A percentile compares a stretch with the other conserved stretches of the same genome.
phyloP scores from a whole-genome alignment of 2,797 vertebrate species.

The Clarias fuscus region DNA sequence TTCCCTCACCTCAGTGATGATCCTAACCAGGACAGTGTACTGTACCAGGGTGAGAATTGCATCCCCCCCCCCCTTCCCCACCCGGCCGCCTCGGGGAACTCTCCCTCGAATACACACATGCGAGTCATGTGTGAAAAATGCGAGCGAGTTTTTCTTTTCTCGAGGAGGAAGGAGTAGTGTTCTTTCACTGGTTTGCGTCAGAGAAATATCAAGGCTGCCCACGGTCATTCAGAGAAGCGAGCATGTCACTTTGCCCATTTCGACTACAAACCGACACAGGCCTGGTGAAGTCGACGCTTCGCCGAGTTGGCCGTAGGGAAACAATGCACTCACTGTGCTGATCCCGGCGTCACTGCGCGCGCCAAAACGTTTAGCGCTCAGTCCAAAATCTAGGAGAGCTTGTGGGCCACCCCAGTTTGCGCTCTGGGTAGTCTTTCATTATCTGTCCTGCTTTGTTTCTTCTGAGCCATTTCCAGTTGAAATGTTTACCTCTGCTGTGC shows the following conservation, averaged over 20 bases:
- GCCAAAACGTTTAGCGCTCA: conserved; percentile 50
- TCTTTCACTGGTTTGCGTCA: conserved; percentile 67
- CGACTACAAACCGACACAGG: not conserved
- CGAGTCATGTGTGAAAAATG: conserved; percentile 56
- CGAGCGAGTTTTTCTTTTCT: conserved; percentile 36
- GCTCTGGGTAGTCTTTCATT: conserved; percentile 65
- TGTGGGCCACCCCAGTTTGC: conserved; percentile 41
- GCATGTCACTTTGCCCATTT: not conserved
- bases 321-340: conserved; percentile 69
- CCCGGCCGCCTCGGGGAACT: conserved; percentile 40
- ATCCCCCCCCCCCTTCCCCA: conserved; percentile 1
- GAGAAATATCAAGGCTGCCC: conserved; percentile 49
- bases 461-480: conserved; percentile 10
- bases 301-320: conserved; percentile 65
- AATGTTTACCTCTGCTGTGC: conserved; percentile 32
- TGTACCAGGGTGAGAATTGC: conserved; percentile 1
- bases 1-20: not conserved
- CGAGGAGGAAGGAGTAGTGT: conserved; percentile 34
- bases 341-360: conserved; percentile 61
- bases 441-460: conserved; percentile 41
- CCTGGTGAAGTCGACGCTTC: conserved; percentile 33
- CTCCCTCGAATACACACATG: conserved; percentile 47
- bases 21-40: not conserved
- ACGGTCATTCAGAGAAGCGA: conserved; percentile 59
- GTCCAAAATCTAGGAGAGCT: conserved; percentile 54